These are phyloP conservation scores for Enteromius paludinosus DNA, from an alignment of 2,797 vertebrate genomes.

Conservation along the genomic window DNA sequence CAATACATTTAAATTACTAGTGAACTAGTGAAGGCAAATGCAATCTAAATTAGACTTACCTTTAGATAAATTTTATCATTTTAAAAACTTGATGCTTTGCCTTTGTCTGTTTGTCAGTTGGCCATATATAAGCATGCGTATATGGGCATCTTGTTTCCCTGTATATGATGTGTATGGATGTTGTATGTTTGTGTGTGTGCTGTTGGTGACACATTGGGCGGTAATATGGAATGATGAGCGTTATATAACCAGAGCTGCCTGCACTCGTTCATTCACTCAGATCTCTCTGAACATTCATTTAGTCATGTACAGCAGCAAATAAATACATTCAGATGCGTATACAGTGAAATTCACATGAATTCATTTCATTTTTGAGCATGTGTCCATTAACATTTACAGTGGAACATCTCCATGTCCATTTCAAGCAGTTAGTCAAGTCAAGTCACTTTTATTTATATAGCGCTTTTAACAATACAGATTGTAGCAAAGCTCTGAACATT, in stretches of 20 bases:
- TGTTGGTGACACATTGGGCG: constrained; percentile 62
- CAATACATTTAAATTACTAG: not conserved
- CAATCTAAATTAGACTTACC: not conserved
- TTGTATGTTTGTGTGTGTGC: constrained; percentile 51
- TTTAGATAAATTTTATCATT: not conserved
- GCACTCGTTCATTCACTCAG: constrained; percentile 58
- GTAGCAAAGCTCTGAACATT: too few species aligned
- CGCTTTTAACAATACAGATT: too few species aligned
- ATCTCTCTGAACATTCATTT: constrained; percentile 13
- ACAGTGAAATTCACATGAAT: not conserved
- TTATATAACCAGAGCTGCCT: constrained; percentile 62
- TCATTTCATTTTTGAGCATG: not conserved
- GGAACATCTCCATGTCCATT: not conserved
- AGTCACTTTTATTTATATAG: too few species aligned
- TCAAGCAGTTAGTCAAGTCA: too few species aligned
- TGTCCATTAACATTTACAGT: not conserved
- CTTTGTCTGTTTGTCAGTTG: not conserved
- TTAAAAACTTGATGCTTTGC: not conserved
- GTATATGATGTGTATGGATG: constrained; percentile 44
- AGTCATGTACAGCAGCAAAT: constrained; percentile 24
- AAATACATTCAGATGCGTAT: not conserved
- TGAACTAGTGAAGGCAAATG: not conserved
- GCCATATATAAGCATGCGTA: not conserved
- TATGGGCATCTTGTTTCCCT: constrained; percentile 1
- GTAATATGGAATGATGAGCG: constrained; percentile 64